Percentiles rank a stretch among this genome's conserved stretches.
Conservation (phyloP, 2,113 vertebrate genomes). For the Egretta garzetta region DNA sequence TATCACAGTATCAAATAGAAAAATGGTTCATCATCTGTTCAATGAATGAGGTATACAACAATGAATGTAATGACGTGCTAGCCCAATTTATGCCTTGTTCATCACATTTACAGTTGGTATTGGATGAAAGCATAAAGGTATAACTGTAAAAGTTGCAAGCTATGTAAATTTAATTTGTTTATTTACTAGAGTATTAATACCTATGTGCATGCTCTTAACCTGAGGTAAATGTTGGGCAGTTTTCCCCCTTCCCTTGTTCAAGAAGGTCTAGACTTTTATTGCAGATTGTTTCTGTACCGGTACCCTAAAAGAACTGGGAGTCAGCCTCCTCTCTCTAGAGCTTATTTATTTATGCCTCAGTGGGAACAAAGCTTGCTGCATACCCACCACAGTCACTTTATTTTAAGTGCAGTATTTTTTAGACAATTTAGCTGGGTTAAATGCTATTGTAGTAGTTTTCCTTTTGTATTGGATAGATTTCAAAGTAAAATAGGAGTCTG, state of each 20-base stretch:
- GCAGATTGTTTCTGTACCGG: neutral
- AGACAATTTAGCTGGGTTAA: neutral
- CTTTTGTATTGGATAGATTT: neutral
- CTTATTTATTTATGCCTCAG: neutral
- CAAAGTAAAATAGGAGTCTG: neutral
- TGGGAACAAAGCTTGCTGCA: neutral
- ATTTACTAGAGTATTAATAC: neutral
- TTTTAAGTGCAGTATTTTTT: neutral
- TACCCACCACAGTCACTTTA: neutral
- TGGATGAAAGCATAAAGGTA: neutral
- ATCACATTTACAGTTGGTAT: neutral
- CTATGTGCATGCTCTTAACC: neutral
- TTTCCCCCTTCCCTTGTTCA: neutral
- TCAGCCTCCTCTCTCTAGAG: neutral
- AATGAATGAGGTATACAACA: neutral
- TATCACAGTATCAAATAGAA: neutral
- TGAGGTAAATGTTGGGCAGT: neutral
- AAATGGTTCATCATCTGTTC: neutral
- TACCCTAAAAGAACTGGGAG: neutral
- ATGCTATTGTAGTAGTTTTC: neutral
- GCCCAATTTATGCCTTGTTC: neutral
- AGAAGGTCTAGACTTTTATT: neutral
- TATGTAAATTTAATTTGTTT: neutral
- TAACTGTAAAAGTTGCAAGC: neutral
- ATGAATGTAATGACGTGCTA: neutral